Evolutionary conservation across 2,113 vertebrate species (phyloP).

Genomic region (Corythoichthys haematopterus): DNA sequence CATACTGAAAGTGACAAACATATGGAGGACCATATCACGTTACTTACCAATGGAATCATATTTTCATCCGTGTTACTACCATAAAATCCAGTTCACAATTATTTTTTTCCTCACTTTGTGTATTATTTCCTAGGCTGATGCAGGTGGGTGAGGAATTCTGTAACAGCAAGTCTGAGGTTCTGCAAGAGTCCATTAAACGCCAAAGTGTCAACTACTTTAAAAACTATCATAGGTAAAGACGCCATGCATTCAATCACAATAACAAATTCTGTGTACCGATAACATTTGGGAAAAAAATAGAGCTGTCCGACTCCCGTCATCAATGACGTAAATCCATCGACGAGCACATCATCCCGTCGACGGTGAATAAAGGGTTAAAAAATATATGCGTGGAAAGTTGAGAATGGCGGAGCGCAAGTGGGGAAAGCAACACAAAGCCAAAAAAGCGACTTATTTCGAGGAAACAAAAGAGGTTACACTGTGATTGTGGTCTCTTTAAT

Average conservation of each 20-base stretch:
- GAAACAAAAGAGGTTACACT: too few relatives aligned
- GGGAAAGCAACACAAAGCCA: too few relatives aligned
- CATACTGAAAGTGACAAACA: too few relatives aligned
- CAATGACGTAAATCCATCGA: too few relatives aligned
- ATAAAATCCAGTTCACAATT: background rate
- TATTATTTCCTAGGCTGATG: slow-evolving; percentile 78
- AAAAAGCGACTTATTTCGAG: too few relatives aligned
- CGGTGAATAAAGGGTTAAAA: too few relatives aligned
- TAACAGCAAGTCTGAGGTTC: slow-evolving; percentile 92
- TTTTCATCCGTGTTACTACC: background rate
- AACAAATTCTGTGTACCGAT: background rate
- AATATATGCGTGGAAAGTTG: too few relatives aligned
- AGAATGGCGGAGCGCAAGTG: too few relatives aligned
- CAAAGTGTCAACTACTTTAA: slow-evolving; percentile 99
- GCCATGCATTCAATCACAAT: background rate
- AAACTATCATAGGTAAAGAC: slow-evolving; percentile 91
- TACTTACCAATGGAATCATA: background rate
- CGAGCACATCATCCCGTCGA: too few relatives aligned
- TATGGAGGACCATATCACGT: background rate
- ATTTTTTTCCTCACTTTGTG: background rate
- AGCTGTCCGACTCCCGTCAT: too few relatives aligned
- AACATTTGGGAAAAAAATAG: too few relatives aligned
- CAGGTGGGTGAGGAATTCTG: slow-evolving; percentile 98
- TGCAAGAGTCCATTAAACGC: slow-evolving; percentile 95
- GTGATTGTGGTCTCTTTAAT: too few relatives aligned